Conservation (phyloP, 92 coral and sea anemone species). For the Ricordea florida region DNA sequence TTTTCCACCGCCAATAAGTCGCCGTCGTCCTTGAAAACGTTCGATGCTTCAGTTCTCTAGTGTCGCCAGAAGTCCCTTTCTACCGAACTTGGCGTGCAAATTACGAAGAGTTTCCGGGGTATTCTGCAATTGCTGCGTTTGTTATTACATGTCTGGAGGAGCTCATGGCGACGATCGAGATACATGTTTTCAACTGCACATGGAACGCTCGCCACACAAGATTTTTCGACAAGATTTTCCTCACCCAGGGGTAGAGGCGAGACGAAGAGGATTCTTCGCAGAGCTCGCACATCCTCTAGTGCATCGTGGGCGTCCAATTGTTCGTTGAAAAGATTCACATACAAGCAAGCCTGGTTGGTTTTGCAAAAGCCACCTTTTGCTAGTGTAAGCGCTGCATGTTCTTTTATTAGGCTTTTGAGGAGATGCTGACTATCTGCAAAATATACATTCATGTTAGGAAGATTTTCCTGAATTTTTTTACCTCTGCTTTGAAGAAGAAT, state of each 20-base stretch:
- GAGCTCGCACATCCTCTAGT: constrained; percentile 58
- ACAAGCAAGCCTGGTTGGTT: constrained; percentile 47
- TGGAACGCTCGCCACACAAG: not conserved
- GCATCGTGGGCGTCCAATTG: constrained; percentile 63
- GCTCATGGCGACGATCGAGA: constrained; percentile 60
- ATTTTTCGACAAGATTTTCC: constrained; percentile 22
- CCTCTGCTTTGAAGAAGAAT: no score
- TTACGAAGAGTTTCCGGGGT: no score
- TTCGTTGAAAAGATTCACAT: constrained; percentile 41
- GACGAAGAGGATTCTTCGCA: constrained; percentile 44
- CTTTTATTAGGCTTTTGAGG: constrained; percentile 25
- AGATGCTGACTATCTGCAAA: constrained; percentile 47
- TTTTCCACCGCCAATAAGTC: no score
- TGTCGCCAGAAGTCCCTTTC: no score
- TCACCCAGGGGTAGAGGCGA: constrained; percentile 31
- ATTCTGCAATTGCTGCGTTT: no score
- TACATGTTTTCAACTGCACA: constrained; percentile 30
- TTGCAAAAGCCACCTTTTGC: constrained; percentile 23
- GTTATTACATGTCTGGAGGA: constrained; percentile 45
- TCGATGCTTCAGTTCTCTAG: no score
- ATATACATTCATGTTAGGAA: constrained; percentile 14
- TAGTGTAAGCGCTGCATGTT: constrained; percentile 32
- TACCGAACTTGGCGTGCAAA: no score
- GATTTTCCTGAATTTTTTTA: not conserved
- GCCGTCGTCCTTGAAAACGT: no score